Evolutionary conservation across 2,797 vertebrate species (phyloP), one percentile per base, ranked within the genome.

Genomic region (Podarcis siculus): DNA sequence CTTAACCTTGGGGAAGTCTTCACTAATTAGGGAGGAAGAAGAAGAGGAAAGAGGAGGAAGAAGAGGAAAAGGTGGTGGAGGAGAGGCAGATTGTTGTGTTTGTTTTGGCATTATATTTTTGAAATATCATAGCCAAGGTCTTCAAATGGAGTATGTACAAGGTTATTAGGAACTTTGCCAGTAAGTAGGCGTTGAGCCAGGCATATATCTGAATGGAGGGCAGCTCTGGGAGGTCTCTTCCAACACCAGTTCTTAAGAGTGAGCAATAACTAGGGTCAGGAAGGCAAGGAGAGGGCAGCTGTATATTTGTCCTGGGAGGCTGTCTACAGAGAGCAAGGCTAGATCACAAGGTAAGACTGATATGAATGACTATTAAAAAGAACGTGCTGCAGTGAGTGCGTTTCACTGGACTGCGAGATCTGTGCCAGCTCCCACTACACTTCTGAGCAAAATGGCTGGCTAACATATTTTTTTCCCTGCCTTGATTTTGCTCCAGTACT

Each of bases 141-240:
- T 90, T 91, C 89, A 94, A 90, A 86, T 88, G 92, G 86, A 92
- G 91, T 82, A 89, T 79, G 87, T 80, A 67, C 83, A 84, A 91
- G 77, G 79, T 27, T 86, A 87, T 92, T 87, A 85, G 66, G 88
- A 94, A 94, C 91, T 91, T 92, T 94, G 95, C 93, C 61, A 66
- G 75, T 30, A 86, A 45, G 42, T 27, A 86, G 39, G 37, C 84
- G 49, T 7, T 42, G 37, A 86, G 64, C 61, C 75, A 49, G 42
- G 39, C n/a, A 5, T 3, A 1, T 30, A 19, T 45, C 73, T 66
- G 21, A 67, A 23, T 1, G 9, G 10, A 49, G 32, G 79, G 58
- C 79, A 64, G 58, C 10, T 42, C 61, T 32, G 25, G 55, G 19
- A 78, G 84, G 19, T 23, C 27, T 78, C 23, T 12, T 45, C 61